These are phyloP conservation scores for Phaethon lepturus DNA, from an alignment of 2,113 vertebrate species.

Conservation along the genomic window DNA sequence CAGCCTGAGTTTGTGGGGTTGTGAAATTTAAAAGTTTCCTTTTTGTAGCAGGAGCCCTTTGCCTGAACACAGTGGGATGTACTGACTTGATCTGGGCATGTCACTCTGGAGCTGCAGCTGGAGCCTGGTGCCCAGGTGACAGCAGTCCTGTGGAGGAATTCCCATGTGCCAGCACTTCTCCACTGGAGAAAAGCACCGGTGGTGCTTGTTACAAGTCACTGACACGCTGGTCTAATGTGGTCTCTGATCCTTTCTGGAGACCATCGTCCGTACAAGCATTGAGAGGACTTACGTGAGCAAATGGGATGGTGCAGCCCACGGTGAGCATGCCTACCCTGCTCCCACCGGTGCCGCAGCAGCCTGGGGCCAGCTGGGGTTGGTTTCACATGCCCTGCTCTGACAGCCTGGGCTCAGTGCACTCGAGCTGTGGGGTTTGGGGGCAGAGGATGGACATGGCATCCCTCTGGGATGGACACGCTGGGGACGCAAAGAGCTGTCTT, in stretches of 20 bases:
- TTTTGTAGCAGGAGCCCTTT: background rate
- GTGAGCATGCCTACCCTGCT: too few species aligned
- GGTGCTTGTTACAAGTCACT: fast-evolving
- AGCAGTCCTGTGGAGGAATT: background rate
- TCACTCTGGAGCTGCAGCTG: background rate
- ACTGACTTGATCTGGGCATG: background rate
- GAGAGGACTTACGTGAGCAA: fast-evolving
- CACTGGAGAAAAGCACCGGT: background rate
- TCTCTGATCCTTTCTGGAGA: background rate
- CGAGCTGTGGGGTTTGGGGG: background rate
- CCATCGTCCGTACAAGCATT: fast-evolving
- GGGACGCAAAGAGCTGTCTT: background rate
- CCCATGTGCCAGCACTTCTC: background rate
- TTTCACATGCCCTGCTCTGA: background rate
- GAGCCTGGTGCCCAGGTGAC: background rate
- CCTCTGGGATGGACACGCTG: background rate
- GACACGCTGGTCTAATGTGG: fast-evolving
- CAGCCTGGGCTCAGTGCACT: background rate
- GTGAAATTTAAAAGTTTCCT: background rate
- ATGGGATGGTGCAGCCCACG: background rate
- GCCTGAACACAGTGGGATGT: background rate
- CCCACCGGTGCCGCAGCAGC: fast-evolving
- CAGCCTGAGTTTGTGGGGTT: background rate
- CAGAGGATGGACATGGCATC: too few species aligned
- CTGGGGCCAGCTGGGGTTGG: background rate